Percentiles rank a stretch among this genome's conserved stretches.
Conservation (phyloP, 2,113 vertebrate species). For the Gadus macrocephalus region DNA sequence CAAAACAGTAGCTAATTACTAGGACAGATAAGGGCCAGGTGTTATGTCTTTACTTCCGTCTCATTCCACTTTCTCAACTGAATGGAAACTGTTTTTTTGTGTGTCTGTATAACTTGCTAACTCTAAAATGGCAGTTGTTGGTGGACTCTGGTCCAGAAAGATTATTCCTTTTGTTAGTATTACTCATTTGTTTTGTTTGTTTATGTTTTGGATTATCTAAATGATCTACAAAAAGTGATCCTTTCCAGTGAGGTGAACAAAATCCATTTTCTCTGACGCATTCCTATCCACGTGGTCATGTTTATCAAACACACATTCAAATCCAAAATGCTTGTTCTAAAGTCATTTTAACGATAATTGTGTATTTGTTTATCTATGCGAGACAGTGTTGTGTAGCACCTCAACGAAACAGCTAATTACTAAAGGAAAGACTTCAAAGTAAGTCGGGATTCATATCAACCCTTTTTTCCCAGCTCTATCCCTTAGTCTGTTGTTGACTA, state of each 20-base stretch:
- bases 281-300: neutral
- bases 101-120: too few relatives aligned
- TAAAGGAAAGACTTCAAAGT: too few relatives aligned
- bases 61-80: too few relatives aligned
- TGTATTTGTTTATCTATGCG: too few relatives aligned
- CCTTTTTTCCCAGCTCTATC: too few relatives aligned
- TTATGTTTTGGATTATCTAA: neutral
- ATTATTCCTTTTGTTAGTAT: neutral
- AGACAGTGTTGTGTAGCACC: too few relatives aligned
- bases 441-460: too few relatives aligned
- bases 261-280: neutral
- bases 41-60: too few relatives aligned
- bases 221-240: neutral
- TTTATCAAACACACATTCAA: neutral
- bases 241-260: neutral
- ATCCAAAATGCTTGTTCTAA: neutral
- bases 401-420: too few relatives aligned
- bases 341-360: neutral
- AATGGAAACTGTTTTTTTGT: too few relatives aligned
- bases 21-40: too few relatives aligned
- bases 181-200: neutral
- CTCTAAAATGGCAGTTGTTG: slow-evolving; percentile 5
- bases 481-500: neutral
- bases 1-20: too few relatives aligned
- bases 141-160: neutral